Evolutionary conservation across 2,113 vertebrate genomes (phyloP), one percentile per base, ranked within the genome.

Genomic region (Dromas ardeola): DNA sequence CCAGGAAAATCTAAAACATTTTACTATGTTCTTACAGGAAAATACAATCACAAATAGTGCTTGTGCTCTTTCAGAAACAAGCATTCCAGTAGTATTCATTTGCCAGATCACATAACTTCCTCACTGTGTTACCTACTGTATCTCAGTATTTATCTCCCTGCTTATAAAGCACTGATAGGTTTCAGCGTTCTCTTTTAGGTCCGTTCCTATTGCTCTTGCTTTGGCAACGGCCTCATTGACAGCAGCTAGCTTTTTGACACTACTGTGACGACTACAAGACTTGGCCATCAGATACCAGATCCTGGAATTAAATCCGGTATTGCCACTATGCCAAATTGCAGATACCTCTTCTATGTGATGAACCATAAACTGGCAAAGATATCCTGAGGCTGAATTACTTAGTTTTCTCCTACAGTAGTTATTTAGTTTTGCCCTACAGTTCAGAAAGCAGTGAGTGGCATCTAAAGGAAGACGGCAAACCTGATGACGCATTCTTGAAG

Each of bases 401-500:
- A 0, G 7, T 23, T 50, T 67, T 29, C 50, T 13, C 14, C 27
- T 34, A 30, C 6, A 69, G 79, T 29, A 76, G 40, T 34, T 40
- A 49, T 22, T 36, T 30, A 17, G 32, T 38, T 49, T 58, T 50
- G 11, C 30, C 27, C 56, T 40, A 22, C 12, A 40, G 42, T 11
- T 92, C 13, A 38, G 38, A 43, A 27, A 61, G 40, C 30, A 69
- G 20, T 8, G 6, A 42, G 36, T 3, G 40, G 34, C 22, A 32
- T n/a, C 63, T 55, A 13, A 89, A 85, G 72, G 69, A 47, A 45
- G 25, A 11, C 0, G 0, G 84, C 97, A 97, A 97, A 98, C 97
- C 98, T 98, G 96, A 4, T 42, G 86, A 6, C 5, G 36, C n/a
- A 6, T 38, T 52, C n/a, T 20, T 5, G 49, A 20, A 25, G 14